Evolutionary conservation across 2,113 vertebrate species (phyloP), one percentile per base, ranked within the genome.

Genomic region (Nibea coibor): DNA sequence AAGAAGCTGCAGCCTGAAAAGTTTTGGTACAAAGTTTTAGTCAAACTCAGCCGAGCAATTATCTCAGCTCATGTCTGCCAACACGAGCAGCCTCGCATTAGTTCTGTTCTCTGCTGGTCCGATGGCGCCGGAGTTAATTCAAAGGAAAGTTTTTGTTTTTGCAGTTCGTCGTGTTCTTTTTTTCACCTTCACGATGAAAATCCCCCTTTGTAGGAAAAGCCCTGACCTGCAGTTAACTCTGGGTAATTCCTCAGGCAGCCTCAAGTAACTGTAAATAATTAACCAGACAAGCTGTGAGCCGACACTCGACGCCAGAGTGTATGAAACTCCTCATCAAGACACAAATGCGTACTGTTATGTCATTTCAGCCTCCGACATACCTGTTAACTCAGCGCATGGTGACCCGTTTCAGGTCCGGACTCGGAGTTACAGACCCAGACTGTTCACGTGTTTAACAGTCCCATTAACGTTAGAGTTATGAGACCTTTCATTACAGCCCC

Each of bases 381-480:
- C 68, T 47, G 31, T 63, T 17, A 28, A 51, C 42, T 63, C 16
- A 15, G 12, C 48, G 26, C 43, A 1, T 8, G n/a, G n/a, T 43
- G 14, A 22, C 62, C 69, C 20, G 24, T 26, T 26, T 26, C 24
- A 26, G 24, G 24, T 26, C 24, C 2, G 24, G 24, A 26, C 20
- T 74, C 24, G 0, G 35, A 35, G 59, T 72, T 64, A 17, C 59
- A 64, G 58, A 86, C 68, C 56, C 42, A 42, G 26, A 56, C 59
- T 17, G 4, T 68, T 86, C 31, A 26, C 53, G 77, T 75, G 59
- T 50, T 80, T 58, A 72, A 77, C 80, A 81, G 73, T 63, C 61
- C 78, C 72, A 75, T 80, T 85, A 86, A 76, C 17, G 4, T 74
- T 47, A 56, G 50, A 78, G 69, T 86, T 90, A 86, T 83, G 76